Evolutionary conservation across 2,888 invertebrate genomes (phyloP), one percentile per base, ranked within the genome.

Genomic region (Bimastos eiseni): DNA sequence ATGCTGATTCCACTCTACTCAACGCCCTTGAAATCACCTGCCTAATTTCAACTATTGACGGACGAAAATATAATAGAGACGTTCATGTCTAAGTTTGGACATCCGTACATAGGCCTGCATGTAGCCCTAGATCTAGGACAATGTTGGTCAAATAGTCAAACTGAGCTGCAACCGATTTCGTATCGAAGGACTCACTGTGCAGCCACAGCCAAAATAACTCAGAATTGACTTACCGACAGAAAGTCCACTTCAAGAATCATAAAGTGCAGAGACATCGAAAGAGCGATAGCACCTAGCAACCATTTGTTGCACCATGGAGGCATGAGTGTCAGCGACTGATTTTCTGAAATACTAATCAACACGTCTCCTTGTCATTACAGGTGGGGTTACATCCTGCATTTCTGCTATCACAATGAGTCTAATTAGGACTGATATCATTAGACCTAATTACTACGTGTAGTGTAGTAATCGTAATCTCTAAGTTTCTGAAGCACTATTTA

Each of bases 291-390:
- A 94, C 98, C 98, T 95, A 99, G 96, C 95, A 99, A 97, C 99
- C 99, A 99, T 96, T 98, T 96, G 97, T 99, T 99, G 95, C 97
- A 98, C 99, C 99, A 99, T 94, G 99, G 99, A 37, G 99, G 99
- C 99, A 99, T 99, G 94, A 97, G 96, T 93, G 99, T 96, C 94
- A 99, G 96, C 90, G 99, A 99, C 96, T 99, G 99, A 96, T 99
- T 99, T 96, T 99, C 99, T 94, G 99, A 99, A 96, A 99, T 97
- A 95, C 98, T 98, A 95, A 34, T 33, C 34, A 88, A 34, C 37
- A 88, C n/a, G n/a, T n/a, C n/a, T 70, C 6, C 8, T 70, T 70
- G 30, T 70, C n/a, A 70, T 5, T n/a, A n/a, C 30, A n/a, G 8
- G 30, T 49, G n/a, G n/a, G n/a, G n/a, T n/a, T n/a, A n/a, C n/a